Evolutionary conservation across 1,140 invertebrate species (phyloP).

Genomic region (Epicauta chinensis): DNA sequence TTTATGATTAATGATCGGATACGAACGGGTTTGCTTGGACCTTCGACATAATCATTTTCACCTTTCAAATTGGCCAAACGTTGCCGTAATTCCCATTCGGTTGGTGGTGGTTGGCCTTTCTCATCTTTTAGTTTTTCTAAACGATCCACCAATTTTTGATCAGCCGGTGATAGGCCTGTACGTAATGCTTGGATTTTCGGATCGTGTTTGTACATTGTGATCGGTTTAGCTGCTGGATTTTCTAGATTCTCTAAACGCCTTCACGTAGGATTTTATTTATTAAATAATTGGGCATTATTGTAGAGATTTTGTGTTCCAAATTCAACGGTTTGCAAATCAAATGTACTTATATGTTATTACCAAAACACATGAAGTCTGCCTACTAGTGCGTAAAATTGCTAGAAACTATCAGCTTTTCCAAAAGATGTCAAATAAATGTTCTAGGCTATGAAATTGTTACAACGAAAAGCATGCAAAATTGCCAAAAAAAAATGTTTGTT

Average conservation of each 20-base stretch:
- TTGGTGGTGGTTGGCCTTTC: conserved; percentile 38
- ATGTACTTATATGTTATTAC: too few relatives aligned
- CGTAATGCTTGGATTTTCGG: conserved; percentile 39
- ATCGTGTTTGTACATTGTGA: conserved; percentile 46
- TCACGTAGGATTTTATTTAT: conserved; percentile 3
- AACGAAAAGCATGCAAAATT: too few relatives aligned
- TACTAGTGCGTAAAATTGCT: too few relatives aligned
- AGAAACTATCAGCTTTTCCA: too few relatives aligned
- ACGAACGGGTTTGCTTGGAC: conserved; percentile 30
- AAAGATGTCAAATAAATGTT: too few relatives aligned
- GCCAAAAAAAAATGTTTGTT: too few relatives aligned
- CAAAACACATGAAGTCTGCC: too few relatives aligned
- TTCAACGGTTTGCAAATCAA: too few relatives aligned
- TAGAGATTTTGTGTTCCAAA: too few relatives aligned
- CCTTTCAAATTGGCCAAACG: conserved; percentile 53
- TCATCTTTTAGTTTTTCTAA: conserved; percentile 54
- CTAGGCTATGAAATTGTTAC: too few relatives aligned
- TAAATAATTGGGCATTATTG: too few relatives aligned
- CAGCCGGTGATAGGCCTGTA: conserved; percentile 40
- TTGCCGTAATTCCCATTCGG: conserved; percentile 48
- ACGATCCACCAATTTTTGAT: conserved; percentile 51
- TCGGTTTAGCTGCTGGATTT: conserved; percentile 43
- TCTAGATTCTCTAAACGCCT: conserved; percentile 43
- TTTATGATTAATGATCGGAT: too few relatives aligned
- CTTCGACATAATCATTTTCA: conserved; percentile 34